Conservation (phyloP, 2,888 invertebrate species). For the Venusia cambrica region DNA sequence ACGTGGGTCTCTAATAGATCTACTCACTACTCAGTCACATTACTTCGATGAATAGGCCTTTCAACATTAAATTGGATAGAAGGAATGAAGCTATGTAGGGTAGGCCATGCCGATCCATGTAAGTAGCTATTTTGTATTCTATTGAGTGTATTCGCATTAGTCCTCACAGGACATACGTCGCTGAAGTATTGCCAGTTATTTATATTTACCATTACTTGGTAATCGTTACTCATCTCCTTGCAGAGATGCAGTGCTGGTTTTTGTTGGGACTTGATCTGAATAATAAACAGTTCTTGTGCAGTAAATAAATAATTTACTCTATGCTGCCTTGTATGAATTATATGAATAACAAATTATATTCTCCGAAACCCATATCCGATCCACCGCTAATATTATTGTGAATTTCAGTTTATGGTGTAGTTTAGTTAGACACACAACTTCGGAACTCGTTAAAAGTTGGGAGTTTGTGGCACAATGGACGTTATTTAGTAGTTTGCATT, state of each 20-base stretch:
- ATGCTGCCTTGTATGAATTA: slow-evolving; percentile 9
- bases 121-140: no score
- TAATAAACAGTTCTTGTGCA: slow-evolving; percentile 20
- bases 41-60: slow-evolving; percentile 20
- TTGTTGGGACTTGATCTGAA: slow-evolving; percentile 16
- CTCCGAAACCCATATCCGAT: slow-evolving; percentile 3
- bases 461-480: slow-evolving; percentile 5
- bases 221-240: slow-evolving; percentile 24
- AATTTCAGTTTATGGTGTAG: slow-evolving; percentile 9
- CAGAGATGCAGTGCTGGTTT: slow-evolving; percentile 20
- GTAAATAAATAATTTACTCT: slow-evolving; percentile 21
- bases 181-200: no score
- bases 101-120: no score
- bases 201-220: slow-evolving; percentile 22
- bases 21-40: slow-evolving; percentile 15
- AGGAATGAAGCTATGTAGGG: slow-evolving; percentile 17
- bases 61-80: slow-evolving; percentile 23
- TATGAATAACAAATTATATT: no score
- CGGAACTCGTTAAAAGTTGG: slow-evolving; percentile 11
- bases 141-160: no score
- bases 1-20: slow-evolving; percentile 38
- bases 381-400: slow-evolving; percentile 2
- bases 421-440: slow-evolving; percentile 11
- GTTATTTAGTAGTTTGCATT: slow-evolving; percentile 8
- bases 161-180: no score